These are phyloP conservation scores for Cepaea nemoralis DNA, from an alignment of 1,140 invertebrate species.

Conservation along the genomic window DNA sequence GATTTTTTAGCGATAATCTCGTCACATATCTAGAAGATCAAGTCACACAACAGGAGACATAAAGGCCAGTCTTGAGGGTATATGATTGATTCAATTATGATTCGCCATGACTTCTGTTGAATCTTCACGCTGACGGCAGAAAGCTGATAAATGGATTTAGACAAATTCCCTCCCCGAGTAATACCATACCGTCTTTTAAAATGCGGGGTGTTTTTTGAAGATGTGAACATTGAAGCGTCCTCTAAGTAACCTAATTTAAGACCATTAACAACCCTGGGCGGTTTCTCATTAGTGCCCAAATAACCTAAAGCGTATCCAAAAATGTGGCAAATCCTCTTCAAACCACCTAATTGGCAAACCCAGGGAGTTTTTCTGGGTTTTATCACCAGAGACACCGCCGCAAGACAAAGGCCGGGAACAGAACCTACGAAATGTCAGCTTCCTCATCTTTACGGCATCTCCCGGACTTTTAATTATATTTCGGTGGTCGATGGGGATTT, in stretches of 20 bases:
- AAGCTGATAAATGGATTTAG: neutral
- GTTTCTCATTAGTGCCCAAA: conserved; percentile 27
- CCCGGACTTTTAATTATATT: conserved; percentile 36
- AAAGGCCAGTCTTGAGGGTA: neutral
- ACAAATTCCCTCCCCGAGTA: neutral
- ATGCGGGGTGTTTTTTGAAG: neutral
- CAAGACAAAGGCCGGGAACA: neutral
- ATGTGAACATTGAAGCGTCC: neutral
- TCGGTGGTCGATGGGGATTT: neutral
- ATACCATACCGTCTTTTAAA: neutral
- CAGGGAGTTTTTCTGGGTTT: neutral
- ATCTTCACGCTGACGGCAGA: neutral
- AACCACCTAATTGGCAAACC: conserved; percentile 15
- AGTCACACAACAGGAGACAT: neutral
- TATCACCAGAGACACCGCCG: neutral
- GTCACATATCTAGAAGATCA: neutral
- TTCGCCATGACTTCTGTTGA: neutral
- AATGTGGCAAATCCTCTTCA: neutral
- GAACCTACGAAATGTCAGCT: neutral
- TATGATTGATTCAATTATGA: neutral
- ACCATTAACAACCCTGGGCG: conserved; percentile 7
- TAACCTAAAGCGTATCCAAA: conserved; percentile 17
- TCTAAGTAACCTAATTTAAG: conserved; percentile 28
- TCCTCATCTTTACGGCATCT: neutral
- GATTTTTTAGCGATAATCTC: neutral